Percentiles rank a stretch among this genome's conserved stretches.
phyloP scores from a whole-genome alignment of 1,140 invertebrate genomes.

The Pomacea maculata region DNA sequence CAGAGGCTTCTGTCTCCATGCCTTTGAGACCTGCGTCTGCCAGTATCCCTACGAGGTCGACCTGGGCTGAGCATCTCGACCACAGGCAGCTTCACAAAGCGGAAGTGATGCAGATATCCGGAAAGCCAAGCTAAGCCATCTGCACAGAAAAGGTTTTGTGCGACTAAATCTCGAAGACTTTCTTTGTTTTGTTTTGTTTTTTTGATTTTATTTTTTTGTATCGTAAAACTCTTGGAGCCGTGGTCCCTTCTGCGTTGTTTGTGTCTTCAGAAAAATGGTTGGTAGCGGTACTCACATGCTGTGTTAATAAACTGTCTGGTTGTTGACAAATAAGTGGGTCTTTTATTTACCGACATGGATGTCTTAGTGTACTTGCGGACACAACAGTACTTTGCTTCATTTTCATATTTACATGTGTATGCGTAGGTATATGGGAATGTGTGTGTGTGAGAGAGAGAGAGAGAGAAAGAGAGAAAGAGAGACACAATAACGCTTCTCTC shows the following conservation, averaged over 20 bases:
- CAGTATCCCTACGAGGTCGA: too few species aligned
- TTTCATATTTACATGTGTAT: not conserved
- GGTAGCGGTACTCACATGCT: too few species aligned
- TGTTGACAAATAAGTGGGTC: not conserved
- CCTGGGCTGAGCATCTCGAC: too few species aligned
- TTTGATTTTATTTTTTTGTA: too few species aligned
- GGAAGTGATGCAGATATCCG: too few species aligned
- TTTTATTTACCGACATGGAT: not conserved
- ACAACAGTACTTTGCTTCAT: not conserved
- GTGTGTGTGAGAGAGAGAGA: not conserved
- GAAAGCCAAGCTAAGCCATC: too few species aligned
- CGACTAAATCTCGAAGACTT: not conserved
- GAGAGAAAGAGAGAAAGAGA: too few species aligned
- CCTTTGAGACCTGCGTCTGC: too few species aligned
- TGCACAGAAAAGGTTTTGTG: too few species aligned
- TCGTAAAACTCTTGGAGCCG: not conserved
- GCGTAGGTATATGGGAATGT: not conserved
- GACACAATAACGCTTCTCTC: too few species aligned
- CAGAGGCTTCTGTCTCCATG: too few species aligned
- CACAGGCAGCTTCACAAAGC: too few species aligned
- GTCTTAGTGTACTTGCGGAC: not conserved
- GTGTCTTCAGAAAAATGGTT: not conserved
- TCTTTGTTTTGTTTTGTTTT: not conserved
- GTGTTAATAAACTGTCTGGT: not conserved
- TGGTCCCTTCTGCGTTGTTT: not conserved